A percentile compares a stretch with the other conserved stretches of the same genome.
These are phyloP conservation scores for Spialia ferax DNA, from an alignment of 2,888 invertebrate genomes.

Conservation along the genomic window DNA sequence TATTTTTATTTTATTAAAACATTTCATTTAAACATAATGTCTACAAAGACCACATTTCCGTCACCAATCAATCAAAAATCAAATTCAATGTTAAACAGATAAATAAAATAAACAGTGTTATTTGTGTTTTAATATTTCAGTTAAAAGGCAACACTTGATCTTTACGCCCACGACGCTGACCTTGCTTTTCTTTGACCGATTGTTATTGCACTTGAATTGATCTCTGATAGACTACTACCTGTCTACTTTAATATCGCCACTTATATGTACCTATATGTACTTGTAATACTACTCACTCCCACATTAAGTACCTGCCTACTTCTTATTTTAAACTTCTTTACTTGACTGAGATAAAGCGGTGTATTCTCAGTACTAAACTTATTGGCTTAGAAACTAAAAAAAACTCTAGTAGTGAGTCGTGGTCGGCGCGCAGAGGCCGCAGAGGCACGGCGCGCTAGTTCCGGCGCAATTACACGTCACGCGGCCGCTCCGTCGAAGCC, in stretches of 20 bases:
- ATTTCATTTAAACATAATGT: background rate
- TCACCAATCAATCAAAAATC: conserved; percentile 14
- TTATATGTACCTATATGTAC: too few relatives aligned
- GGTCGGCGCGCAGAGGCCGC: background rate
- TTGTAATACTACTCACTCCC: too few relatives aligned
- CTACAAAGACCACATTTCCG: background rate
- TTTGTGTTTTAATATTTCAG: conserved; percentile 22
- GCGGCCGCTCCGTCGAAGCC: conserved; percentile 57
- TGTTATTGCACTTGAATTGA: conserved; percentile 29
- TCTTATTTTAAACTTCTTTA: too few relatives aligned
- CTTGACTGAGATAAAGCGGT: too few relatives aligned
- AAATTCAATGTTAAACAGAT: background rate
- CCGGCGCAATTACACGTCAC: conserved; percentile 66
- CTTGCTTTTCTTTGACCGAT: conserved; percentile 28
- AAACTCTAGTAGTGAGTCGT: background rate
- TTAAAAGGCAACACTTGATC: conserved; percentile 27
- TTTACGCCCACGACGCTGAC: conserved; percentile 23
- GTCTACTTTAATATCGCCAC: background rate
- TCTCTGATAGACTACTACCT: background rate
- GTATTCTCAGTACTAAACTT: background rate
- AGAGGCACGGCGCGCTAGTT: conserved; percentile 50
- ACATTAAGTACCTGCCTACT: too few relatives aligned
- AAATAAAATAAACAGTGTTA: background rate
- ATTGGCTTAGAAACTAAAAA: background rate
- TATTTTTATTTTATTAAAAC: too few relatives aligned